A percentile compares a stretch with the other conserved stretches of the same genome.
Conservation (phyloP, 2,888 invertebrate species). For the Sialis fuliginosa region DNA sequence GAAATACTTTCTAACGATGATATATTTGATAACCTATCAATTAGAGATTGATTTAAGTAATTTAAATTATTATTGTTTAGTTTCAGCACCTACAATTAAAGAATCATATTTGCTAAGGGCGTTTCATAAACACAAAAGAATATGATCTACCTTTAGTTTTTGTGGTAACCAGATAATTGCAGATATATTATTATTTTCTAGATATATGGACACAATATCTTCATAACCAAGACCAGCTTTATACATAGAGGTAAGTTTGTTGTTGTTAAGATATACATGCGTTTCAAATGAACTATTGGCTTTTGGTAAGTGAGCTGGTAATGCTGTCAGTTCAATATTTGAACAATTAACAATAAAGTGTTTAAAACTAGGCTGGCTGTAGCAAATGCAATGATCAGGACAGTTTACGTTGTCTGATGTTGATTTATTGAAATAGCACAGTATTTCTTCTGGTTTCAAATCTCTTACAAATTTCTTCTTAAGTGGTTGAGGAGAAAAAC, state of each 20-base stretch:
- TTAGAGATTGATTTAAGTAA: conserved; percentile 23
- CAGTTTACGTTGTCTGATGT: conserved; percentile 21
- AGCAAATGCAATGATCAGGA: conserved; percentile 32
- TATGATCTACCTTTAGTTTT: conserved; percentile 22
- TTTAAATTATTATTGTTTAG: conserved; percentile 31
- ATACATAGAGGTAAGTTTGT: conserved; percentile 23
- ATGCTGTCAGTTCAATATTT: no score
- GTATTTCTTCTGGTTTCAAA: conserved; percentile 26
- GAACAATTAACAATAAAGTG: conserved; percentile 36
- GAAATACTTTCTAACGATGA: conserved; percentile 21
- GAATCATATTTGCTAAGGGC: conserved; percentile 6
- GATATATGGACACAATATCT: conserved; percentile 28
- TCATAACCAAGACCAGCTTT: conserved; percentile 10
- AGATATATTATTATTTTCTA: conserved; percentile 30
- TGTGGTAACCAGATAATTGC: conserved; percentile 25
- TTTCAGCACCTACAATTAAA: no score
- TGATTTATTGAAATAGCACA: conserved; percentile 26
- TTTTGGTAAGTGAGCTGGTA: no score
- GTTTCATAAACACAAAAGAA: no score
- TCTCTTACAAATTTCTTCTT: conserved; percentile 16
- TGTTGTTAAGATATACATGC: conserved; percentile 28
- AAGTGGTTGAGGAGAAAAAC: conserved; percentile 21
- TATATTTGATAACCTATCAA: conserved; percentile 22
- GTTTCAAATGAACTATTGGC: conserved; percentile 10
- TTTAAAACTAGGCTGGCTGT: conserved; percentile 19